Evolutionary conservation across 2,113 vertebrate species (phyloP).

Genomic region (Chinchilla lanigera): DNA sequence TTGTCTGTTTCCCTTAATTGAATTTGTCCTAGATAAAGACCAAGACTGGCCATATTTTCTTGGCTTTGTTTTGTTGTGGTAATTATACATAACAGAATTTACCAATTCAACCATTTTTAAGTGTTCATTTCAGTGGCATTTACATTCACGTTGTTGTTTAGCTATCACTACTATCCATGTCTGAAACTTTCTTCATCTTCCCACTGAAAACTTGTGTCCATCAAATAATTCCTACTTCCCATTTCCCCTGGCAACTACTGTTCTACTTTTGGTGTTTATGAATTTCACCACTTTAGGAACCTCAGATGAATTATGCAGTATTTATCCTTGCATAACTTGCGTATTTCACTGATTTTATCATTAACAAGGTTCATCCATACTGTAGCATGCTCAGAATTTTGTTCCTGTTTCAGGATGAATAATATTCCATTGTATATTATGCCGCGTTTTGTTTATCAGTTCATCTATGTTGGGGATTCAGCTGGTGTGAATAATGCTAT

Average conservation of each 20-base stretch:
- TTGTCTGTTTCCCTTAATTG: not conserved
- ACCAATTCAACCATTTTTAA: not conserved
- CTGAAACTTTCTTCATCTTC: not conserved
- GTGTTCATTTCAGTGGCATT: not conserved
- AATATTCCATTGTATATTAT: not conserved
- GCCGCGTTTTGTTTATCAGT: not conserved
- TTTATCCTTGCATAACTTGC: not conserved
- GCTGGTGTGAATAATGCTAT: not conserved
- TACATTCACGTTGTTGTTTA: not conserved
- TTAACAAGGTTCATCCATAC: not conserved
- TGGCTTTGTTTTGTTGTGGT: not conserved
- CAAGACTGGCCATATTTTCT: not conserved
- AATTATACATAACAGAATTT: not conserved
- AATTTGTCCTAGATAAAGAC: not conserved
- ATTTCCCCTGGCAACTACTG: not conserved
- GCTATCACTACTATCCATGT: not conserved
- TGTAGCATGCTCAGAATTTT: not conserved
- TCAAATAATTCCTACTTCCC: not conserved
- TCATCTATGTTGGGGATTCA: not conserved
- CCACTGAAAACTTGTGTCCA: not conserved
- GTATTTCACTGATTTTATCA: not conserved
- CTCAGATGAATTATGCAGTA: not conserved
- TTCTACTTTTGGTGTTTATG: not conserved
- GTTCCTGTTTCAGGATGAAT: not conserved
- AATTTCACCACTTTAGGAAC: not conserved